Conservation (phyloP, 2,888 invertebrate species). For the Pteria penguin region DNA sequence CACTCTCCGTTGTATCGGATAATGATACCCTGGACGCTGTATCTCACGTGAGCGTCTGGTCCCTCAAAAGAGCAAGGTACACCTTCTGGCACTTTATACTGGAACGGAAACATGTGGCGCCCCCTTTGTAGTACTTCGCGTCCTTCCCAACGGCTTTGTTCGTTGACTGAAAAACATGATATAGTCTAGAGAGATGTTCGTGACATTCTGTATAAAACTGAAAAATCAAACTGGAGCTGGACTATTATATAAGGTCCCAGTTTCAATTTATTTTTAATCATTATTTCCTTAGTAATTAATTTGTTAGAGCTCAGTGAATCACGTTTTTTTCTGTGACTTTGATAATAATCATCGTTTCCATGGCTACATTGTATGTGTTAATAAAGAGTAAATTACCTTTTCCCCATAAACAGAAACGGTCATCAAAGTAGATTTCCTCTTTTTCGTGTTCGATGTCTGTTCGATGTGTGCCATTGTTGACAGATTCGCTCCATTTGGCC, state of each 20-base stretch:
- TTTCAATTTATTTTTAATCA: no score
- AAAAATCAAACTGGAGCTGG: no score
- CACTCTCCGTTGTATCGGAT: slow-evolving; percentile 70
- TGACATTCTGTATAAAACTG: no score
- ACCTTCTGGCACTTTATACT: slow-evolving; percentile 73
- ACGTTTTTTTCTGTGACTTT: no score
- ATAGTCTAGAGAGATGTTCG: no score
- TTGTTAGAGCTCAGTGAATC: no score
- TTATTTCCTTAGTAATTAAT: no score
- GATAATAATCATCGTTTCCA: no score
- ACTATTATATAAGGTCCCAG: no score
- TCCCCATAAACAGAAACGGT: slow-evolving; percentile 76
- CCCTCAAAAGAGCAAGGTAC: slow-evolving; percentile 76
- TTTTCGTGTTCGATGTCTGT: slow-evolving; percentile 75
- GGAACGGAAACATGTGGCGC: slow-evolving; percentile 75
- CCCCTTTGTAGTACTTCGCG: slow-evolving; percentile 72
- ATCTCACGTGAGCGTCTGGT: slow-evolving; percentile 72
- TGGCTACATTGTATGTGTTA: no score
- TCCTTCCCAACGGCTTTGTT: slow-evolving; percentile 72
- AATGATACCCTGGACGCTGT: slow-evolving; percentile 71
- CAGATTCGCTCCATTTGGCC: slow-evolving; percentile 74
- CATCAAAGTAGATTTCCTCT: slow-evolving; percentile 77
- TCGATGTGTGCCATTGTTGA: slow-evolving; percentile 65
- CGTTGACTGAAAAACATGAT: slow-evolving; percentile 66
- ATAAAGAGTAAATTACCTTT: no score